These are phyloP conservation scores for Steinernema feltiae DNA, from an alignment of 1,140 invertebrate species.

Conservation along the genomic window DNA sequence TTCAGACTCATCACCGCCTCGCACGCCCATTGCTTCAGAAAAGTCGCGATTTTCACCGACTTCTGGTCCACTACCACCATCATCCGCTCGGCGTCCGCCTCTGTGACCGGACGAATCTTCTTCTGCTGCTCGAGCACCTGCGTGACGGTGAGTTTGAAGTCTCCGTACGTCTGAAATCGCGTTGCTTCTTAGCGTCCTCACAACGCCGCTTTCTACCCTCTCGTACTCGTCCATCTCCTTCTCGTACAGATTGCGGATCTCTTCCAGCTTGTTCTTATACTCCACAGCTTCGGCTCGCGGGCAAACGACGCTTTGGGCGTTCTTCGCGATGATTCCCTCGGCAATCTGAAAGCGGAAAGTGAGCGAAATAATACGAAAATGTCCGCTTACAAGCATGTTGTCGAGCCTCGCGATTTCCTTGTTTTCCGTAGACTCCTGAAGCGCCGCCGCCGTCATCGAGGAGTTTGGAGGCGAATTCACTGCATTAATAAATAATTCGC, in stretches of 20 bases:
- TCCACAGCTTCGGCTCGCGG: not conserved
- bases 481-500: conserved; percentile 3
- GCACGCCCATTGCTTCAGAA: not conserved
- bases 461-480: not conserved
- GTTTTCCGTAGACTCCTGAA: conserved; percentile 2
- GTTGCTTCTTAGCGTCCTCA: not conserved
- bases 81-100: not conserved
- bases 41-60: not conserved
- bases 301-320: not conserved
- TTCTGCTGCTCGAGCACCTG: not conserved
- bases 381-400: not conserved
- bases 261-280: not conserved
- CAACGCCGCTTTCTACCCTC: not conserved
- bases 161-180: not conserved
- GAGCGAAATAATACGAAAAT: not conserved
- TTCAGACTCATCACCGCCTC: conserved; percentile 2
- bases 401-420: conserved; percentile 19
- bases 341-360: not conserved
- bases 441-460: too few species aligned
- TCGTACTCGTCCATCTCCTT: not conserved
- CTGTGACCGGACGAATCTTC: not conserved
- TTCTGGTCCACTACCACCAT: not conserved
- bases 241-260: not conserved
- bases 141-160: not conserved
- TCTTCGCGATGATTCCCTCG: not conserved